These are phyloP conservation scores for Martes martes DNA, from an alignment of 2,113 vertebrate genomes.

Conservation along the genomic window DNA sequence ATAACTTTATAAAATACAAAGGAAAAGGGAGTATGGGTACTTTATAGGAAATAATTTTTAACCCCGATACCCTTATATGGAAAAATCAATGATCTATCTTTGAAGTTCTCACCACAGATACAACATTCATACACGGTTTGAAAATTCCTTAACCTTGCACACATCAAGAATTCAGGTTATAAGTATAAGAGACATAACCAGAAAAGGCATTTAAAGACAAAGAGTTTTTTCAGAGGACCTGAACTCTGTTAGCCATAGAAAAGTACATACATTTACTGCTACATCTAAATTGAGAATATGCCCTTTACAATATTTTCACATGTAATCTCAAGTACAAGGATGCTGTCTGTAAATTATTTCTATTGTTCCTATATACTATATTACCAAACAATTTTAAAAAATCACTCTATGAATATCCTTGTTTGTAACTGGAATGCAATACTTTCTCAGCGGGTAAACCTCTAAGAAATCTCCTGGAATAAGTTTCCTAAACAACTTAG, in stretches of 20 bases:
- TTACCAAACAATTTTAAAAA: neutral
- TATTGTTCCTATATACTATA: neutral
- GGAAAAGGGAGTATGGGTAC: neutral
- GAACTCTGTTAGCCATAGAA: neutral
- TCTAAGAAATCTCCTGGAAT: neutral
- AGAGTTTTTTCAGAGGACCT: neutral
- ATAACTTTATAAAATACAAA: neutral
- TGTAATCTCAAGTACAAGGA: neutral
- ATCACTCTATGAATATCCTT: neutral
- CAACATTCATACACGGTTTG: neutral
- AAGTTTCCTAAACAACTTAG: neutral
- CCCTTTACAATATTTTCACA: neutral
- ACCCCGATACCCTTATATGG: neutral
- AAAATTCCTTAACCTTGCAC: neutral
- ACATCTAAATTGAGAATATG: neutral
- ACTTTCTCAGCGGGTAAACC: neutral
- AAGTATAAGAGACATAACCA: neutral
- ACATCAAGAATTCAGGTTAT: neutral
- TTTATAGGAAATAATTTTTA: slow-evolving; percentile 11
- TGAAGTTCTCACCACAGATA: neutral
- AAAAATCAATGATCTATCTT: neutral
- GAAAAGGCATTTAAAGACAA: neutral
- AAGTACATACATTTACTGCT: neutral
- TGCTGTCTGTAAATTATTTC: neutral
- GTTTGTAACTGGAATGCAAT: neutral